Evolutionary conservation across 1,140 invertebrate species (phyloP).

Genomic region (Phymastichus coffea): DNA sequence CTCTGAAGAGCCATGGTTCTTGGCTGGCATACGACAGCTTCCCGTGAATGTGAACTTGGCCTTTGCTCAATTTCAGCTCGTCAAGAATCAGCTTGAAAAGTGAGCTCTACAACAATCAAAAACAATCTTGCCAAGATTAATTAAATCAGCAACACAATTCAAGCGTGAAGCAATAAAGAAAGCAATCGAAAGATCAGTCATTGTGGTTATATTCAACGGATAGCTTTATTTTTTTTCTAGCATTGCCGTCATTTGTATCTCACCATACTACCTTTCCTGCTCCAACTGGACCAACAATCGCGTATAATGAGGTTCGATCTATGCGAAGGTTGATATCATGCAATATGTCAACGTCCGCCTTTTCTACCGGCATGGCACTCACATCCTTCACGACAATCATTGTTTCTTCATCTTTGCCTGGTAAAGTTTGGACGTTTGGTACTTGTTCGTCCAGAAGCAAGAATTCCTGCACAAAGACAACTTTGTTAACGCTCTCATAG

Average conservation of each 20-base stretch:
- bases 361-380: neutral
- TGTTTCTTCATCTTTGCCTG: neutral
- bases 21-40: slow-evolving; percentile 72
- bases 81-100: slow-evolving; percentile 71
- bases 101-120: slow-evolving; percentile 62
- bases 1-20: slow-evolving; percentile 66
- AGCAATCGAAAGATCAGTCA: no score
- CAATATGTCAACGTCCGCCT: slow-evolving; percentile 56
- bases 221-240: no score
- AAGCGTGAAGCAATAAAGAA: no score
- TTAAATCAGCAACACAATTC: no score
- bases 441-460: slow-evolving; percentile 3
- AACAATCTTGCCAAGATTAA: no score
- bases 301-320: slow-evolving; percentile 67
- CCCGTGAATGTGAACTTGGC: slow-evolving; percentile 65
- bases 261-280: slow-evolving; percentile 69
- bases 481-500: neutral
- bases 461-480: slow-evolving; percentile 1
- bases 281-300: slow-evolving; percentile 81
- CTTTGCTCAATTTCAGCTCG: slow-evolving; percentile 66
- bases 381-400: slow-evolving; percentile 1
- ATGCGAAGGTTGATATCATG: slow-evolving; percentile 65
- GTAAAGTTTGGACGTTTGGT: neutral
- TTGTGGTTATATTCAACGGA: no score
- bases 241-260: neutral